These are phyloP conservation scores for Aricia agestis DNA, from an alignment of 1,140 invertebrate genomes.

Conservation along the genomic window DNA sequence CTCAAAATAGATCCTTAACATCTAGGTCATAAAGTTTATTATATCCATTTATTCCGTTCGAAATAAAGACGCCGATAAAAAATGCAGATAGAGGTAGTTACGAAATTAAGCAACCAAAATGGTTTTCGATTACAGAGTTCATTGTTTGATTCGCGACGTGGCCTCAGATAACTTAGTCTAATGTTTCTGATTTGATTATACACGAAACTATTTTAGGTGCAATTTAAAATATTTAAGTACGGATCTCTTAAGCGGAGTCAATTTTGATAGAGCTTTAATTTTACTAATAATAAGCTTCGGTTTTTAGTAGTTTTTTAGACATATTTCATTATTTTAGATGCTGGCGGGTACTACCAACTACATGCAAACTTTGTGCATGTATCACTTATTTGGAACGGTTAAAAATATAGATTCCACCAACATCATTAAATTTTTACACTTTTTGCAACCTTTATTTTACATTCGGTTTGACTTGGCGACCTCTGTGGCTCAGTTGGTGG, in stretches of 20 bases:
- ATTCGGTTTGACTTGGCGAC: too few relatives aligned
- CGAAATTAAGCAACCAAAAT: slow-evolving; percentile 71
- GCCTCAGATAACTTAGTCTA: slow-evolving; percentile 34
- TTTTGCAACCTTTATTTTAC: too few relatives aligned
- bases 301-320: too few relatives aligned
- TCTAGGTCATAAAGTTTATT: slow-evolving; percentile 44
- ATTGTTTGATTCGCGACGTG: slow-evolving; percentile 68
- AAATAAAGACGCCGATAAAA: slow-evolving; percentile 70
- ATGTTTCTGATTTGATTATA: slow-evolving; percentile 9
- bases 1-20: slow-evolving; percentile 35
- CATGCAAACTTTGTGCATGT: too few relatives aligned
- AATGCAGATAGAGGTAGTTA: slow-evolving; percentile 61
- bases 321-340: too few relatives aligned
- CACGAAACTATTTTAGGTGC: too few relatives aligned
- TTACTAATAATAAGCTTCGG: neutral
- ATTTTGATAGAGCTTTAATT: neutral
- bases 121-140: slow-evolving; percentile 66
- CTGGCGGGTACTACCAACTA: too few relatives aligned
- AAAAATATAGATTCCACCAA: too few relatives aligned
- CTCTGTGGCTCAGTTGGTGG: too few relatives aligned
- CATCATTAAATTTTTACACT: too few relatives aligned
- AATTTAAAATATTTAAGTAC: too few relatives aligned
- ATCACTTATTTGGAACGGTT: too few relatives aligned
- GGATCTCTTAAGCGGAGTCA: neutral
- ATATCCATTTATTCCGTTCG: slow-evolving; percentile 41